These are phyloP conservation scores for Sparidentex hasta DNA, from an alignment of 2,797 vertebrate species.

Conservation along the genomic window DNA sequence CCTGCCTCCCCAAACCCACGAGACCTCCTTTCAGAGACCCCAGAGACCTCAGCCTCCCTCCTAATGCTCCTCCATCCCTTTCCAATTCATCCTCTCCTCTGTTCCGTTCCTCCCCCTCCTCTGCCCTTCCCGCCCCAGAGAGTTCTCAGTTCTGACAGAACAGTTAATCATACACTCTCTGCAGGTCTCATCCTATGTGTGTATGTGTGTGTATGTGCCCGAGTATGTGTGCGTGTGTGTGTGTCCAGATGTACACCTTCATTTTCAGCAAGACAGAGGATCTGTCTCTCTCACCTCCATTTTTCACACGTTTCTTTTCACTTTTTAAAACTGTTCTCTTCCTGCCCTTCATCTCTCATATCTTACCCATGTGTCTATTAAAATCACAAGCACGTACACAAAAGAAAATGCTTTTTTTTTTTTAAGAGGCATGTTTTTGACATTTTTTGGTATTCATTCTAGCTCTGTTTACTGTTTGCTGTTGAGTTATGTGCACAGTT, in stretches of 20 bases:
- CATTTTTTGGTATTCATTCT: no score
- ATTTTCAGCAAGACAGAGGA: conserved; percentile 68
- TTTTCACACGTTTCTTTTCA: conserved; percentile 42
- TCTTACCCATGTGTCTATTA: conserved; percentile 11
- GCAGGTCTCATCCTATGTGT: conserved; percentile 67
- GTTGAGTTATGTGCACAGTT: no score
- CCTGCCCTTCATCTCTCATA: conserved; percentile 25
- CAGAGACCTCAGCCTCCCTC: conserved; percentile 59
- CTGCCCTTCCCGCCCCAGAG: conserved; percentile 75
- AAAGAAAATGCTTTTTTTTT: not conserved
- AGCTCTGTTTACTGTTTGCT: no score
- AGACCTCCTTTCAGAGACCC: conserved; percentile 60
- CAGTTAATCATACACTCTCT: conserved; percentile 80
- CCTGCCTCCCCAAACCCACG: conserved; percentile 40
- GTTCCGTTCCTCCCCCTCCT: conserved; percentile 62
- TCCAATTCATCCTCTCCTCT: conserved; percentile 70
- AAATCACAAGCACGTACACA: conserved; percentile 18
- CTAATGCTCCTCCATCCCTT: conserved; percentile 70
- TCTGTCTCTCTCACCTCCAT: conserved; percentile 47
- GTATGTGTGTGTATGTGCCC: conserved; percentile 31
- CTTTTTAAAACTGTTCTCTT: conserved; percentile 46
- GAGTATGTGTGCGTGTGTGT: conserved; percentile 25
- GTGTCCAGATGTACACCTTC: conserved; percentile 70
- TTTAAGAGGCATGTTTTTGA: no score
- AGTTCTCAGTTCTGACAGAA: conserved; percentile 79